phyloP scores from a whole-genome alignment of 2,888 invertebrate genomes.

The Cantharis lateralis region DNA sequence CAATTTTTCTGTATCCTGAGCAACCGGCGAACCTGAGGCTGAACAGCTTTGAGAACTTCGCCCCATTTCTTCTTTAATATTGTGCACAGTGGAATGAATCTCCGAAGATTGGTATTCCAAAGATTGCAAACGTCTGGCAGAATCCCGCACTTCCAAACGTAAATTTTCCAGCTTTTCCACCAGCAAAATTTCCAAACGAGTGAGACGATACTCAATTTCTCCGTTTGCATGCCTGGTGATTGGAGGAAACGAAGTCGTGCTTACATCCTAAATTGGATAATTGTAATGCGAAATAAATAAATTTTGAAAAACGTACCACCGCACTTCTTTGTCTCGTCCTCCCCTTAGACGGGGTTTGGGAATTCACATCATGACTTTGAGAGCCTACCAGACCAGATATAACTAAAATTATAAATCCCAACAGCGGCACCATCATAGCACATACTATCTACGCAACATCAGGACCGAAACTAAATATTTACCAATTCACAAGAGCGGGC shows the following conservation, averaged over 20 bases:
- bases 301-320: not conserved
- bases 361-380: not conserved
- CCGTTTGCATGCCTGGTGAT: not conserved
- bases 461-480: not conserved
- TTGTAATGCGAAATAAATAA: not conserved
- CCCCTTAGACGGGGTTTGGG: not conserved
- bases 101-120: constrained; percentile 55
- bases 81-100: constrained; percentile 50
- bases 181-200: constrained; percentile 52
- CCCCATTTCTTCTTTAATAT: constrained; percentile 51
- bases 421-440: not conserved
- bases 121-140: constrained; percentile 51
- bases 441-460: not conserved
- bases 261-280: not conserved
- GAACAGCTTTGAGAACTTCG: constrained; percentile 26
- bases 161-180: constrained; percentile 54
- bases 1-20: constrained; percentile 8
- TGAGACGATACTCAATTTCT: constrained; percentile 44
- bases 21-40: not conserved
- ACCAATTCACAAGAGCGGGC: not conserved
- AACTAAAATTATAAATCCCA: not conserved
- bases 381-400: not conserved
- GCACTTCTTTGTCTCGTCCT: not conserved
- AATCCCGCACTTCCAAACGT: constrained; percentile 53
- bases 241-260: not conserved